These are phyloP conservation scores for Argopecten irradians DNA, from an alignment of 1,140 invertebrate species.

Conservation along the genomic window DNA sequence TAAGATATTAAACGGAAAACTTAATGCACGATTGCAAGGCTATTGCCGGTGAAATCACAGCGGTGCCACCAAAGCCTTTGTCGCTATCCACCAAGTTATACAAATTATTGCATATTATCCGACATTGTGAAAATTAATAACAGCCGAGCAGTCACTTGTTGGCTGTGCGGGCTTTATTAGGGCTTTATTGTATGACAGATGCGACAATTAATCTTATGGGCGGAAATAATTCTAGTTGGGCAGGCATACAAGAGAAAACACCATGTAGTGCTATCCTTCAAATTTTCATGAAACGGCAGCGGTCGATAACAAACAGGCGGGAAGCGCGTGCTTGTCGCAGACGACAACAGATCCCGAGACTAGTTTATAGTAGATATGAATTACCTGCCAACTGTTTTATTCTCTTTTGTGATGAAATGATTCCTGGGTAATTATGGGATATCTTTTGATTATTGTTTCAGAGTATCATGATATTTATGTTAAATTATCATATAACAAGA, in stretches of 20 bases:
- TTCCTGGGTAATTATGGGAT: neutral
- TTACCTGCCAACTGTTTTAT: constrained; percentile 17
- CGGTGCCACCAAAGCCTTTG: neutral
- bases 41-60: constrained; percentile 20
- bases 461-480: neutral
- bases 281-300: constrained; percentile 21
- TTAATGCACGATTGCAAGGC: constrained; percentile 20
- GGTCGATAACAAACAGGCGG: constrained; percentile 11
- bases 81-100: constrained; percentile 20
- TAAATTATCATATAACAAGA: constrained; percentile 12
- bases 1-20: constrained; percentile 17
- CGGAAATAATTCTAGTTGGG: constrained; percentile 13
- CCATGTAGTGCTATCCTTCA: constrained; percentile 20
- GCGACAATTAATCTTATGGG: constrained; percentile 16
- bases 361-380: constrained; percentile 19
- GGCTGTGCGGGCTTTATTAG: constrained; percentile 14
- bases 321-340: constrained; percentile 8
- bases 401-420: neutral
- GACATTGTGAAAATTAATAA: constrained; percentile 23
- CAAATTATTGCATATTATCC: constrained; percentile 23
- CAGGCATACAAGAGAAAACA: constrained; percentile 21
- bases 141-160: constrained; percentile 14
- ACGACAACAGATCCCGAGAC: neutral
- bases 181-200: constrained; percentile 18
- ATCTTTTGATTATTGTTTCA: constrained; percentile 12